These are phyloP conservation scores for Platycnemis pennipes DNA, from an alignment of 2,888 invertebrate genomes.

Conservation along the genomic window DNA sequence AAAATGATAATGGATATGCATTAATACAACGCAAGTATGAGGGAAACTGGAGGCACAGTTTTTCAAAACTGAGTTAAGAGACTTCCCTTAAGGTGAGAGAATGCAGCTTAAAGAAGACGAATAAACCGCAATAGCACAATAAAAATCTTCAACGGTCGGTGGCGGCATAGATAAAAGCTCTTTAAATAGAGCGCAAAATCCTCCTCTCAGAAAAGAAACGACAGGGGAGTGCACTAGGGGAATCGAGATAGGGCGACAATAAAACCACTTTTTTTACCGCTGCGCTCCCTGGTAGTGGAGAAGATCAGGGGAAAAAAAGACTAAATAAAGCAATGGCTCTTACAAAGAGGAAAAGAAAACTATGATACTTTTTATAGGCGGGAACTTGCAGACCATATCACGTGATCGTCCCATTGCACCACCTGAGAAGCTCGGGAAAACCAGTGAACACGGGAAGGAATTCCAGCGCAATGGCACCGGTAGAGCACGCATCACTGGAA, in stretches of 20 bases:
- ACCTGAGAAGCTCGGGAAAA: neutral
- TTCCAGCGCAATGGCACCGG: neutral
- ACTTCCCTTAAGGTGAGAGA: neutral
- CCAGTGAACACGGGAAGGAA: neutral
- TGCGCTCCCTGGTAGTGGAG: neutral
- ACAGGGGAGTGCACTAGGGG: neutral
- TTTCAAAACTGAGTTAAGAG: neutral
- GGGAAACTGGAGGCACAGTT: constrained; percentile 1
- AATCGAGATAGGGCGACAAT: neutral
- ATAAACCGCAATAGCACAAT: neutral
- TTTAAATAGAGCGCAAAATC: neutral
- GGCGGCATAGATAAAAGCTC: constrained; percentile 35
- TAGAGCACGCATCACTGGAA: constrained; percentile 40
- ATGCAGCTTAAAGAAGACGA: neutral
- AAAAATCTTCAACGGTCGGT: neutral
- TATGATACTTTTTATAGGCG: neutral
- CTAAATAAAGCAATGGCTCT: neutral
- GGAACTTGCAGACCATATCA: neutral
- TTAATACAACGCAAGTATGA: neutral
- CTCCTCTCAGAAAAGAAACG: constrained; percentile 2
- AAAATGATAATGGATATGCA: neutral
- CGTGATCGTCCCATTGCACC: neutral
- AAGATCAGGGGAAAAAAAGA: neutral
- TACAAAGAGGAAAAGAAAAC: neutral
- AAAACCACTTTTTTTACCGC: neutral